These are phyloP conservation scores for Scartelaos histophorus DNA, from an alignment of 2,113 vertebrate genomes.

Conservation along the genomic window DNA sequence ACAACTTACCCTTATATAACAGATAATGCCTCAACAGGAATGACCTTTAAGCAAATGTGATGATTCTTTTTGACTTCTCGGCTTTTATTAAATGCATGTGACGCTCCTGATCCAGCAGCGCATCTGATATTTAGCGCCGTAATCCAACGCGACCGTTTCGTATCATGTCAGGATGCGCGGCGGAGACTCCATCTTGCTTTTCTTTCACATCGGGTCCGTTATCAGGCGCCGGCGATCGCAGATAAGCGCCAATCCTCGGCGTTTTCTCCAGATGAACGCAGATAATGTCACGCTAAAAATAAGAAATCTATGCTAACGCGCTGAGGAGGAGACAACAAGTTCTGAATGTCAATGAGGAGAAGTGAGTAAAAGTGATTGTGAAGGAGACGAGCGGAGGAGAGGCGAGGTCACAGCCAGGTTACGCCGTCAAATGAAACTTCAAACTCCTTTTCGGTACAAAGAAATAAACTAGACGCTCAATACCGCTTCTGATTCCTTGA, in stretches of 20 bases:
- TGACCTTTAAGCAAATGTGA: no score
- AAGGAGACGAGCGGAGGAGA: constrained; percentile 15
- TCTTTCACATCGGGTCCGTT: constrained; percentile 21
- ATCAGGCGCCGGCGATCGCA: constrained; percentile 19
- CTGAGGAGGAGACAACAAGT: not conserved
- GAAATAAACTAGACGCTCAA: no score
- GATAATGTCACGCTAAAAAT: constrained; percentile 32
- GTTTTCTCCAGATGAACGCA: constrained; percentile 13
- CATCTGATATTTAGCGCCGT: not conserved
- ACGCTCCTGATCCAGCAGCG: not conserved
- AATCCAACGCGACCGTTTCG: not conserved
- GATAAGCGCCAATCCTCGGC: constrained; percentile 16
- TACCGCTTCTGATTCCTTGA: no score
- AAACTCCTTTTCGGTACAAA: no score
- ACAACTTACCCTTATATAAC: no score
- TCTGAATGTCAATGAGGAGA: not conserved
- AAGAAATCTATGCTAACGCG: constrained; percentile 3
- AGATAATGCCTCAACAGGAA: no score
- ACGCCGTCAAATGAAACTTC: no score
- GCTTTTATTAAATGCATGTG: not conserved
- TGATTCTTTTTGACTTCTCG: no score
- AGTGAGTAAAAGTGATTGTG: not conserved
- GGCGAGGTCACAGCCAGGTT: not conserved
- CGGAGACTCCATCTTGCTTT: constrained; percentile 21
- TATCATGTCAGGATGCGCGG: not conserved